phyloP scores from a whole-genome alignment of 2,888 invertebrate genomes.

The Norana najaformis region DNA sequence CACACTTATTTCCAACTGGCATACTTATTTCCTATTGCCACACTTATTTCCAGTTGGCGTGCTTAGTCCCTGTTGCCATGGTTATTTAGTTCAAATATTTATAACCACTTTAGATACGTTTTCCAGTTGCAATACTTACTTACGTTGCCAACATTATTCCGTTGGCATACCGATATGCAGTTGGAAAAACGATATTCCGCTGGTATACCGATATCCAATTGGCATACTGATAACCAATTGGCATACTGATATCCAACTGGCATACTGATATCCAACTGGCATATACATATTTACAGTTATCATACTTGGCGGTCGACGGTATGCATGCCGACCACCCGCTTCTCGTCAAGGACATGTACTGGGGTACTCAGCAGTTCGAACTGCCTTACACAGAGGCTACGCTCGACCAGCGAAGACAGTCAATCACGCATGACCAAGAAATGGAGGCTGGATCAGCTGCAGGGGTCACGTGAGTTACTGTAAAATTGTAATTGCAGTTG shows the following conservation, averaged over 20 bases:
- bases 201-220: background rate
- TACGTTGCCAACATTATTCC: no score
- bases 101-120: no score
- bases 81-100: no score
- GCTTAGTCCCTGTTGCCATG: no score
- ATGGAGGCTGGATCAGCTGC: background rate
- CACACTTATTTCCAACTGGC: no score
- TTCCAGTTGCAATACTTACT: no score
- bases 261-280: background rate
- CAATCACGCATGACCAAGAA: background rate
- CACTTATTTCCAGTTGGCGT: no score
- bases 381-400: constrained; percentile 73
- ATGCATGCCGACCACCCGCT: constrained; percentile 91
- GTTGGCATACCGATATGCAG: background rate
- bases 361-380: constrained; percentile 58
- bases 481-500: background rate
- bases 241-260: background rate
- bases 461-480: background rate
- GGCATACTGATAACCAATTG: background rate
- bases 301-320: constrained; percentile 88
- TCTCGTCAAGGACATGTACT: constrained; percentile 79
- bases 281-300: constrained; percentile 69
- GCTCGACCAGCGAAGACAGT: constrained; percentile 59
- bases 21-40: no score
- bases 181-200: background rate